phyloP scores from a whole-genome alignment of 1,140 invertebrate species.

The Dinothrombium tinctorium region DNA sequence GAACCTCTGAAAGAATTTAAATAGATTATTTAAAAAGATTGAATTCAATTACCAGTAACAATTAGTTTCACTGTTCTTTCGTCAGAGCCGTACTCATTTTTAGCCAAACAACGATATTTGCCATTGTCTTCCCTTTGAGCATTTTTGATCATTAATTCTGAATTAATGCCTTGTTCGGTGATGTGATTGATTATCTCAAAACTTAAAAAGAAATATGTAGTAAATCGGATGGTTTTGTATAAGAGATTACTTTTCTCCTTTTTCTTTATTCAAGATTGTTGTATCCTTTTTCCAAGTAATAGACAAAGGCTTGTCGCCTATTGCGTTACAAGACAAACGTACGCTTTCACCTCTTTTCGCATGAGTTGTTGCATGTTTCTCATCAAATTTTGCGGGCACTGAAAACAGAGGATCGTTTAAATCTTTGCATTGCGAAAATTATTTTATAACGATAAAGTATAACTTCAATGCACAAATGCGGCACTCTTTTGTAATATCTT shows the following conservation, averaged over 20 bases:
- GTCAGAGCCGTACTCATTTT: conserved; percentile 68
- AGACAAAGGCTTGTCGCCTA: conserved; percentile 83
- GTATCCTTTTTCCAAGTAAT: conserved; percentile 44
- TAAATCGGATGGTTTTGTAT: conserved; percentile 9
- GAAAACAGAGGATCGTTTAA: too few relatives aligned
- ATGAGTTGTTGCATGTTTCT: conserved; percentile 68
- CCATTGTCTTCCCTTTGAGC: conserved; percentile 66
- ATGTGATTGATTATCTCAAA: conserved; percentile 16
- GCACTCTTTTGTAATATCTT: too few relatives aligned
- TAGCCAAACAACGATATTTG: conserved; percentile 59
- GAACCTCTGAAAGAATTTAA: conserved; percentile 42
- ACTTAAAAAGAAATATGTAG: conserved; percentile 4
- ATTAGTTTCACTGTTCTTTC: conserved; percentile 70
- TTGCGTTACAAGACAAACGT: conserved; percentile 78
- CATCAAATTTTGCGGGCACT: conserved; percentile 81
- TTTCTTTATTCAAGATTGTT: conserved; percentile 3
- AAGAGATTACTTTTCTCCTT: not conserved
- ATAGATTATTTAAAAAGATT: not conserved
- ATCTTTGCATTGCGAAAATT: too few relatives aligned
- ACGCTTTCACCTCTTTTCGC: conserved; percentile 67
- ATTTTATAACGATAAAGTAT: too few relatives aligned
- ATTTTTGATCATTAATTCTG: conserved; percentile 48
- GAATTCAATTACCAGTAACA: conserved; percentile 49
- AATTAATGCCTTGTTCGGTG: conserved; percentile 14
- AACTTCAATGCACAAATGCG: too few relatives aligned